Evolutionary conservation across 1,140 invertebrate species (phyloP).

Genomic region (Schlechtendalia chinensis): DNA sequence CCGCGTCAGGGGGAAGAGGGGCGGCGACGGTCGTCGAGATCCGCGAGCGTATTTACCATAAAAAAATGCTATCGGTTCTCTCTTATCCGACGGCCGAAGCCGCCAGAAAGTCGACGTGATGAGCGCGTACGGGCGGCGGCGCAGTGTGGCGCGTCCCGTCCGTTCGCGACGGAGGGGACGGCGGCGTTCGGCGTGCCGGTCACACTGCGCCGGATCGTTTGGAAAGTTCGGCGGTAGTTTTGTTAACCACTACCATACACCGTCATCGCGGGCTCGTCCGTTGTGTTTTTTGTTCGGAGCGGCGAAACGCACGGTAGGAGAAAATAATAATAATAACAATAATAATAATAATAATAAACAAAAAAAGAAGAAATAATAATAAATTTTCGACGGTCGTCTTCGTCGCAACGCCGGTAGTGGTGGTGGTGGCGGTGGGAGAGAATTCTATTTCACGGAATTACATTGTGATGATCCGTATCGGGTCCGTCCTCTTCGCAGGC

Average conservation of each 20-base stretch:
- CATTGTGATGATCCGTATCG: slow-evolving; percentile 49
- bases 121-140: not conserved
- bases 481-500: slow-evolving; percentile 23
- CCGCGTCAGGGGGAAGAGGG: not conserved
- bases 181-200: not conserved
- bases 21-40: too few species aligned
- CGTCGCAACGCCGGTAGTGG: not conserved
- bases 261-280: not conserved
- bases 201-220: slow-evolving; percentile 36
- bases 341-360: slow-evolving; percentile 21
- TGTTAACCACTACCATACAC: slow-evolving; percentile 27
- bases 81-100: not conserved
- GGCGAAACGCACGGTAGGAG: slow-evolving; percentile 7
- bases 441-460: slow-evolving; percentile 50
- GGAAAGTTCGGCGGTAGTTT: slow-evolving; percentile 45
- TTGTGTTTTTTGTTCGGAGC: not conserved
- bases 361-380: slow-evolving; percentile 25
- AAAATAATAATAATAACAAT: slow-evolving; percentile 10
- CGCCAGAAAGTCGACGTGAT: not conserved
- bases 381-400: slow-evolving; percentile 7
- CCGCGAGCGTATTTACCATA: not conserved
- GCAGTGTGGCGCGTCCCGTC: slow-evolving; percentile 9
- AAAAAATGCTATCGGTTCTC: not conserved
- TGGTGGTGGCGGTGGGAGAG: slow-evolving; percentile 23
- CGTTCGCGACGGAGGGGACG: not conserved